Conservation (phyloP, 92 coral and sea anemone species). For the Micromussa lordhowensis region DNA sequence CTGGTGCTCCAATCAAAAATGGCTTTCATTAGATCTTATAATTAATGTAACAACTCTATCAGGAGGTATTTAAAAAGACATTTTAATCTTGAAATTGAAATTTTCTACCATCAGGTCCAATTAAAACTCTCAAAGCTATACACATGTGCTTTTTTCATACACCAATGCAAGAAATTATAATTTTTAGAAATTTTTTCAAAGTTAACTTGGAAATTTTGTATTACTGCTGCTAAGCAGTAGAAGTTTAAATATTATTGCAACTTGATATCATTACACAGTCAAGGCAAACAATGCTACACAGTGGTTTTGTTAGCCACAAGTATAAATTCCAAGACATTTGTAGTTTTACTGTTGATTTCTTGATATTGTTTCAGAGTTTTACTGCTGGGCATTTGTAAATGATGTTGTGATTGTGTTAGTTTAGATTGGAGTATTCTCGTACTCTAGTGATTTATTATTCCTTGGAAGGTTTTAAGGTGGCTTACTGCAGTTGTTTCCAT, state of each 20-base stretch:
- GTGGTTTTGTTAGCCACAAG: not conserved
- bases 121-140: not conserved
- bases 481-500: too few species aligned
- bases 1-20: conserved; percentile 59
- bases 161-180: not conserved
- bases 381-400: not conserved
- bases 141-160: not conserved
- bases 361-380: not conserved
- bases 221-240: conserved; percentile 4
- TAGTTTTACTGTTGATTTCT: not conserved
- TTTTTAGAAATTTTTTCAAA: not conserved
- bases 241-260: not conserved
- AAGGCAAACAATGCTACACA: not conserved
- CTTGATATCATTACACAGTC: not conserved
- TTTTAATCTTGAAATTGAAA: not conserved
- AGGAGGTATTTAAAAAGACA: not conserved
- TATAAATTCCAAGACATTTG: not conserved
- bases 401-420: not conserved
- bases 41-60: not conserved
- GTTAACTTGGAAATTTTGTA: not conserved
- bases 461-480: not conserved
- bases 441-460: not conserved
- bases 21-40: conserved; percentile 22
- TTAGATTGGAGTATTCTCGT: not conserved
- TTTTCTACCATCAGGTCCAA: not conserved